A percentile compares a stretch with the other conserved stretches of the same genome.
Evolutionary conservation across 2,888 invertebrate species (phyloP).

Genomic region (Spisula subtruncata): DNA sequence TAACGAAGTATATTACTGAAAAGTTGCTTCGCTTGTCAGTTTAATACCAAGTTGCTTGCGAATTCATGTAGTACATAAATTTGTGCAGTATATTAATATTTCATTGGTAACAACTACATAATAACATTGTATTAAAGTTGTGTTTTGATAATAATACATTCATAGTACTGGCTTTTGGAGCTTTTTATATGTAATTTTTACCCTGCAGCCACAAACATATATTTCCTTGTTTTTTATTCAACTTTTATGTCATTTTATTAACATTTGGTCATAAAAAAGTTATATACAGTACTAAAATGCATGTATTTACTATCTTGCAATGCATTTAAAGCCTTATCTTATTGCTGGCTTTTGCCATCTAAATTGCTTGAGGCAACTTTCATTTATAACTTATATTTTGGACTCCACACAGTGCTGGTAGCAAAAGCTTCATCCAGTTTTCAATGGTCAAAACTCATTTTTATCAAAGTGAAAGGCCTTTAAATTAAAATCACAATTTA

Average conservation of each 20-base stretch:
- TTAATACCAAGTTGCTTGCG: neutral
- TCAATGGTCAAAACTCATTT: no score
- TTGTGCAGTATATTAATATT: neutral
- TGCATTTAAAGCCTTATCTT: neutral
- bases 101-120: no score
- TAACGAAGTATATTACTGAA: neutral
- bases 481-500: no score
- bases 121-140: no score
- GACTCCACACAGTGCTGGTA: no score
- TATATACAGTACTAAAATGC: neutral
- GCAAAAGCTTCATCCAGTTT: no score
- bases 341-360: neutral
- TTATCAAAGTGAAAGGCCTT: no score
- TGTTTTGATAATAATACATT: neutral
- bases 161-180: neutral
- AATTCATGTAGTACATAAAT: neutral
- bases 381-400: no score
- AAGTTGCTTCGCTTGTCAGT: neutral
- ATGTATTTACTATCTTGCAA: neutral
- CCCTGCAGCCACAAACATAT: neutral
- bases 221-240: slow-evolving; percentile 13
- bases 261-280: neutral
- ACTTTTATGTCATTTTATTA: neutral
- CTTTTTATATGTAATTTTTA: no score
- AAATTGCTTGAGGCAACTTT: neutral